These are phyloP conservation scores for Meloidogyne hapla DNA, from an alignment of 1,140 invertebrate genomes.

Conservation along the genomic window DNA sequence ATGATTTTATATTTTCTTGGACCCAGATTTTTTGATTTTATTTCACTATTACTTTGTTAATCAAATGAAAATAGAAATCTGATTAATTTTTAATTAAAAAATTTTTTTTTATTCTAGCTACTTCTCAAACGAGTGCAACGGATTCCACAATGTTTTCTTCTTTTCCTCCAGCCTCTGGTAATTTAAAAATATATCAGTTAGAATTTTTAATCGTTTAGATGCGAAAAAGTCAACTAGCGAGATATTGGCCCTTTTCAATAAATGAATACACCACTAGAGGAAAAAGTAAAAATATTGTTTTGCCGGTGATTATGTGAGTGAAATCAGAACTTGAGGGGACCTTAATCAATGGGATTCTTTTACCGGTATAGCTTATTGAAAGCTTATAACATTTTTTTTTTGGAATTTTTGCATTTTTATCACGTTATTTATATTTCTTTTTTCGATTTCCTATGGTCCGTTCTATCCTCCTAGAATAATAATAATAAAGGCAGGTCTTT, in stretches of 20 bases:
- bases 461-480: no score
- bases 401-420: no score
- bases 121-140: background rate
- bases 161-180: background rate
- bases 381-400: no score
- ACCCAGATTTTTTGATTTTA: no score
- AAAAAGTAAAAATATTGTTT: slow-evolving; percentile 3
- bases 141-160: slow-evolving; percentile 11
- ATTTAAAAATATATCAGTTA: background rate
- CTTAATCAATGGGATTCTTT: no score
- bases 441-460: no score
- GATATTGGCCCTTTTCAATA: slow-evolving; percentile 30
- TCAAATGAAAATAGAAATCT: no score
- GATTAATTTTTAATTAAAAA: background rate
- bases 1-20: background rate
- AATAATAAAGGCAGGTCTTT: no score
- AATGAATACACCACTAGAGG: background rate
- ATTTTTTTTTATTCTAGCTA: background rate
- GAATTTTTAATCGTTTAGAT: slow-evolving; percentile 24
- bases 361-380: no score
- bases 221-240: slow-evolving; percentile 31
- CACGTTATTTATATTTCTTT: no score
- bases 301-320: background rate
- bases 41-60: no score
- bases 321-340: no score